Evolutionary conservation across 2,797 vertebrate genomes (phyloP), one percentile per base, ranked within the genome.

Genomic region (Sparus aurata): DNA sequence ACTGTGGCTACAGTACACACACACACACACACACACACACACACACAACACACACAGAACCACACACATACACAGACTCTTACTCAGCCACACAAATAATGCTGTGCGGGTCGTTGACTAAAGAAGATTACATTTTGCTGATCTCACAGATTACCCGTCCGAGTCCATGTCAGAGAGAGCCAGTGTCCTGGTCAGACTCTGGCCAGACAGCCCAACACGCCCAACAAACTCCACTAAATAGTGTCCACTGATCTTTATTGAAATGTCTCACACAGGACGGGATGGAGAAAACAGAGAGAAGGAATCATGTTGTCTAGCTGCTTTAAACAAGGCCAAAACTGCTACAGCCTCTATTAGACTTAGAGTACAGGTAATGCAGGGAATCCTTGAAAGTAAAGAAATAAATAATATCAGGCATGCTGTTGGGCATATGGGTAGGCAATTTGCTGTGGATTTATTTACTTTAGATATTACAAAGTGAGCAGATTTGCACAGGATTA

Each of bases 81-180:
- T 47, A 74, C 67, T 66, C 69, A 75, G 57, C 20, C 60, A 7
- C 25, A n/a, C 69, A 57, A 76, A 85, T 78, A 80, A 85, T 75
- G 69, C 77, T 54, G 80, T 68, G 65, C 52, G 79, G 86, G 80
- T 89, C 80, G 63, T 59, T 86, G 83, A 87, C 80, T 89, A 94
- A 94, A 94, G 93, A 86, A 89, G 92, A 95, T 95, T 95, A 95
- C 70, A 69, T 93, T 94, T 89, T 92, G 94, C 93, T 94, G 94
- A 95, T 89, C 85, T 91, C 65, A 87, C 91, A 92, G 91, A 94
- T 95, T 93, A 95, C 82, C 49, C 27, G 10, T 80, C 68, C 69
- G 82, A 77, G 86, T 86, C 88, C 78, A 71, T 77, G 85, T 85
- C 79, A 87, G 66, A 74, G 64, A 46, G 65, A 17, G 70, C 54